These are phyloP conservation scores for Chrysolina oricalcia DNA, from an alignment of 2,888 invertebrate genomes.

Conservation along the genomic window DNA sequence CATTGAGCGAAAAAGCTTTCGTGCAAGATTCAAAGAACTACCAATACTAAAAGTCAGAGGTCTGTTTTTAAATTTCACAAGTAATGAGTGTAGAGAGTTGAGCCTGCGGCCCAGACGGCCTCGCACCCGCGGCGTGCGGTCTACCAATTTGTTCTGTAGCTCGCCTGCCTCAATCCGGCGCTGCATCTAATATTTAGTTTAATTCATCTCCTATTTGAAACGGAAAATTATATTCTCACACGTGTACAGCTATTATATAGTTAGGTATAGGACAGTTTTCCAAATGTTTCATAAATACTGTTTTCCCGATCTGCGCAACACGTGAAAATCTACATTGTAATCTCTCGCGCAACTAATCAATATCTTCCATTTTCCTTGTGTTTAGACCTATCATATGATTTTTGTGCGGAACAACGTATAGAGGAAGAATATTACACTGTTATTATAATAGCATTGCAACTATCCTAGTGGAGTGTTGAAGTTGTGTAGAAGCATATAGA, in stretches of 20 bases:
- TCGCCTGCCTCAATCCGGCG: too few relatives aligned
- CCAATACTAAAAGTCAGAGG: too few relatives aligned
- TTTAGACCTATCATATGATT: constrained; percentile 3
- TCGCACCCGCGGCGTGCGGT: too few relatives aligned
- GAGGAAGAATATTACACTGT: not conserved
- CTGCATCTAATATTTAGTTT: too few relatives aligned
- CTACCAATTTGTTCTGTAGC: too few relatives aligned
- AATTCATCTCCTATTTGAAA: too few relatives aligned
- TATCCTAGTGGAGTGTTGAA: not conserved
- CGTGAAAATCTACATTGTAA: constrained; percentile 1
- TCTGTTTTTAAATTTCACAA: too few relatives aligned
- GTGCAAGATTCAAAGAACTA: too few relatives aligned
- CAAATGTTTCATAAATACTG: not conserved
- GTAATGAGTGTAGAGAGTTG: too few relatives aligned
- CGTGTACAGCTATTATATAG: not conserved
- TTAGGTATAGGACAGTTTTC: not conserved
- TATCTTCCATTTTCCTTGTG: constrained; percentile 21
- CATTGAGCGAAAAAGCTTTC: too few relatives aligned
- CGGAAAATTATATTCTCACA: not conserved
- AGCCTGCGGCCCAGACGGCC: too few relatives aligned
- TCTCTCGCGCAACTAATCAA: constrained; percentile 19
- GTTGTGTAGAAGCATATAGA: not conserved
- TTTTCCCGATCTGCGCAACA: constrained; percentile 13
- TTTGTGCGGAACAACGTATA: not conserved
- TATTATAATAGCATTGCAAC: not conserved